Base-by-base conservation (phyloP, 2,888 invertebrate genomes). In the Eristalinus sepulchralis region DNA sequence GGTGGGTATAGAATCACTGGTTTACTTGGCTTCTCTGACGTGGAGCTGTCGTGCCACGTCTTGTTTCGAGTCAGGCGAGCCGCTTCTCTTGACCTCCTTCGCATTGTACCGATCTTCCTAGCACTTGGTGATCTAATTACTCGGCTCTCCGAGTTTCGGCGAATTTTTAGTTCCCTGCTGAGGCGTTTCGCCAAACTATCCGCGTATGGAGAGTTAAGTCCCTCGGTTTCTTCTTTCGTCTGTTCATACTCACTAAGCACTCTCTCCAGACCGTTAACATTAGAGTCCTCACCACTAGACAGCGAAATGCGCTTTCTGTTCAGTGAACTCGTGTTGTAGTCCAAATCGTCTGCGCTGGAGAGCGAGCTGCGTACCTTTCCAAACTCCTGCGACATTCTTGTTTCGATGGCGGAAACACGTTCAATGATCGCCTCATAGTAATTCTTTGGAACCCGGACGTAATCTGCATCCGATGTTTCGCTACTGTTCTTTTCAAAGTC, bases 91-190 rank as follows among this genome's bases (percentile, higher is more conserved):
- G 96, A 96, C 70, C 96, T 93, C 63, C 96, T 93, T 89, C 96
- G 93, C 88, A 97, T 94, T 9, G 94, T 95, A 22, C 96, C 96
- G 80, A 97, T 97, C 94, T 96, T 97, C 68, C 97, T 93, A 1
- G 96, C 96, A 91, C 96, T 97, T 0, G 97, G 97, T 0, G 97
- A 97, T 88, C 96, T 93, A 83, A 96, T 95, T 8, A 96, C 94
- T 90, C 95, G 95, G 68, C 95, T 94, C 89, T 96, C 95, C 39
- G 94, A 93, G 80, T 95, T 96, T 60, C 95, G 94, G 78, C 96
- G 93, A 76, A 96, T 96, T 91, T 96, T 96, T 60, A 97, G 91
- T 90, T 96, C 96, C 89, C 95, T 94, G 89, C 96, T 96, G 57
- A 97, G 92, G 81, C 95, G 93, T 81, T 94, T 94, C 2, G 96